Evolutionary conservation across 1,140 invertebrate species (phyloP).

Genomic region (Leptopilina boulardi): DNA sequence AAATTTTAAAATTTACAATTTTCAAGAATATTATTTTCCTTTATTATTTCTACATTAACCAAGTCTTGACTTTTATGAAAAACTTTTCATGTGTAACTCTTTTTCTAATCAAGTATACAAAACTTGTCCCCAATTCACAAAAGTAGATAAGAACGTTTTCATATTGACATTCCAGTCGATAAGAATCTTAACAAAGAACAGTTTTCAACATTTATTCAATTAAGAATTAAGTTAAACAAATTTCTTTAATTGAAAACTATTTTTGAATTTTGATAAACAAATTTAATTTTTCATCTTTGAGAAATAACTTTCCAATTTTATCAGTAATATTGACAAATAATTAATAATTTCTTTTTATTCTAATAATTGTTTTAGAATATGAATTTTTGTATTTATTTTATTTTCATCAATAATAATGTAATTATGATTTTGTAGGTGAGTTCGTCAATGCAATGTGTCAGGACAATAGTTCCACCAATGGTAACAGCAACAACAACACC

Average conservation of each 20-base stretch:
- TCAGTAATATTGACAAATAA: no score
- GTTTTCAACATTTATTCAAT: neutral
- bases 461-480: conserved; percentile 66
- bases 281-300: neutral
- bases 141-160: conserved; percentile 15
- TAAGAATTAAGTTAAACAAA: neutral
- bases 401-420: neutral
- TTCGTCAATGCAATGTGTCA: conserved; percentile 64
- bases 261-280: neutral
- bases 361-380: no score
- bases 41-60: neutral
- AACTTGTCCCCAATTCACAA: neutral
- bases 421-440: conserved; percentile 17
- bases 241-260: neutral
- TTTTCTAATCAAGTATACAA: conserved; percentile 5
- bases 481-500: conserved; percentile 59
- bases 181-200: conserved; percentile 16
- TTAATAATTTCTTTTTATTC: no score
- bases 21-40: neutral
- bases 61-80: neutral
- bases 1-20: neutral
- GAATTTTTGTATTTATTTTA: neutral
- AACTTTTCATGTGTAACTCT: neutral
- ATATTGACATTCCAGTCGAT: conserved; percentile 20
- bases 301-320: no score